These are phyloP conservation scores for Thaleichthys pacificus DNA, from an alignment of 2,797 vertebrate genomes.

Conservation along the genomic window DNA sequence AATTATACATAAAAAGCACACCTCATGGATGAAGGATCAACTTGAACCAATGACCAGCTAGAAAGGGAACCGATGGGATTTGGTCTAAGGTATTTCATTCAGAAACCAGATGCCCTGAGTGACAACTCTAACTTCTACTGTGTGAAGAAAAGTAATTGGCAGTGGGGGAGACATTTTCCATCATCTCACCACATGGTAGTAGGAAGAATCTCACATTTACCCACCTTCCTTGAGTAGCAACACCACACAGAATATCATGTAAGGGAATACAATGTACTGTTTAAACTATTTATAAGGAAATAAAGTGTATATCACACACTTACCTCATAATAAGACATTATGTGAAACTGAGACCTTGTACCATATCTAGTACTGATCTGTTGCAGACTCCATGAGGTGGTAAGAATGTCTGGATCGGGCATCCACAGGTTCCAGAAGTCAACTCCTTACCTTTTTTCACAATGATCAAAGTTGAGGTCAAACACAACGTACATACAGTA, in stretches of 20 bases:
- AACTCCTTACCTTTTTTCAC: neutral
- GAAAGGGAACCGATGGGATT: conserved; percentile 43
- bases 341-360: neutral
- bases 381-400: no score
- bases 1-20: neutral
- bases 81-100: conserved; percentile 46
- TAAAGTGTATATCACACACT: neutral
- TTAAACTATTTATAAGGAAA: neutral
- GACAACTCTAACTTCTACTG: conserved; percentile 52
- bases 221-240: neutral
- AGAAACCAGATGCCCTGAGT: conserved; percentile 47
- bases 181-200: conserved; percentile 45
- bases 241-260: neutral
- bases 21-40: neutral
- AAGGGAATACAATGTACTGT: neutral
- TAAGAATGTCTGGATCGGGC: no score
- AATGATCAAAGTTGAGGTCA: neutral
- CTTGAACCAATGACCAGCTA: conserved; percentile 35
- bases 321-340: neutral
- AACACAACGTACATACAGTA: neutral
- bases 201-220: conserved; percentile 6
- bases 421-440: neutral
- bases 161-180: conserved; percentile 42
- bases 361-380: no score
- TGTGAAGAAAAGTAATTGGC: conserved; percentile 50